Conservation (phyloP, 2,113 vertebrate species). For the Nothobranchius furzeri region DNA sequence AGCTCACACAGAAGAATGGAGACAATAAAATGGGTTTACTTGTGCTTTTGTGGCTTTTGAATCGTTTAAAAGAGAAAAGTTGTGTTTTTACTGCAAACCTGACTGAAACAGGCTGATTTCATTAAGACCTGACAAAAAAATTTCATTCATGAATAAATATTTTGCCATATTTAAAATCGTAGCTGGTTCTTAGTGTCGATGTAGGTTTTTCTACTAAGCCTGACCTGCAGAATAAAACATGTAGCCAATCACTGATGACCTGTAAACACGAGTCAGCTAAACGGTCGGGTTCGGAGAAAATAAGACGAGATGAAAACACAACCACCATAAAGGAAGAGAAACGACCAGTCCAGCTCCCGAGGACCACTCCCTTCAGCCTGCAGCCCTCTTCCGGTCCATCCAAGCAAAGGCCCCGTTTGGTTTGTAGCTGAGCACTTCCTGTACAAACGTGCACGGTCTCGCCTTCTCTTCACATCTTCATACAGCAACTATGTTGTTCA, state of each 20-base stretch:
- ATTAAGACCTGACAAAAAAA: not conserved
- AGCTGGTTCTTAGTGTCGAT: no score
- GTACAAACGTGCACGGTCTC: conserved; percentile 36
- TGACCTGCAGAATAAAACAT: not conserved
- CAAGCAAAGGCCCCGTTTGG: conserved; percentile 11
- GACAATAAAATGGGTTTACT: not conserved
- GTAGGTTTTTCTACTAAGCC: no score
- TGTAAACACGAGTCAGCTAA: no score
- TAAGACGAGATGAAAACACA: conserved; percentile 26
- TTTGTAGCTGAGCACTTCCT: not conserved
- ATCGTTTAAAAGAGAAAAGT: no score
- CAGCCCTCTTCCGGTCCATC: not conserved
- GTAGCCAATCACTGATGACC: no score
- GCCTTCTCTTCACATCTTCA: conserved; percentile 86
- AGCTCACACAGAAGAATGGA: not conserved
- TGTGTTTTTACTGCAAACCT: not conserved
- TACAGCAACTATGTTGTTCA: conserved; percentile 96
- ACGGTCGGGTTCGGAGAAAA: conserved; percentile 9
- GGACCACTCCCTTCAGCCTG: not conserved
- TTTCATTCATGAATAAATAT: no score
- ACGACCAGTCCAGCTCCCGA: conserved; percentile 19
- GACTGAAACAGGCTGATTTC: not conserved
- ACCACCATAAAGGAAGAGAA: conserved; percentile 7
- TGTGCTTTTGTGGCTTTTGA: not conserved
- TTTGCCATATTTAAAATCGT: not conserved